These are phyloP conservation scores for Halichoerus grypus DNA, from an alignment of 2,113 vertebrate genomes.

Conservation along the genomic window DNA sequence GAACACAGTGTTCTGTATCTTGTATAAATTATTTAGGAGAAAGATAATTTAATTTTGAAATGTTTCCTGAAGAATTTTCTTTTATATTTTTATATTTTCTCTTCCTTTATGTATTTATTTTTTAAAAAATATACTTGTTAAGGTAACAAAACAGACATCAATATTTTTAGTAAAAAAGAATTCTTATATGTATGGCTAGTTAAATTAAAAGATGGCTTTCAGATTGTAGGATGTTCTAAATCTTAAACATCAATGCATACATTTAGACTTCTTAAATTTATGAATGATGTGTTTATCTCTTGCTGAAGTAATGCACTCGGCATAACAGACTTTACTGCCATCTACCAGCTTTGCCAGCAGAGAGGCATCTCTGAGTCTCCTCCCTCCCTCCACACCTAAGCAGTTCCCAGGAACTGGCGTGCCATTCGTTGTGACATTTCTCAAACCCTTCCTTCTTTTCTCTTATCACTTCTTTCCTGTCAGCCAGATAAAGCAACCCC, in stretches of 20 bases:
- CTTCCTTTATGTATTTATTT: neutral
- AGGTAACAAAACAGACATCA: neutral
- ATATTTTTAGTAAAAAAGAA: neutral
- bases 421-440: neutral
- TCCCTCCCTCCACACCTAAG: neutral
- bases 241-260: neutral
- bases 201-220: constrained; percentile 22
- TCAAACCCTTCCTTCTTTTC: neutral
- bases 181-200: neutral
- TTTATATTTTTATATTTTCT: constrained; percentile 2
- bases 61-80: constrained; percentile 27
- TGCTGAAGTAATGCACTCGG: neutral
- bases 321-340: neutral
- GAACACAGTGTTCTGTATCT: constrained; percentile 12
- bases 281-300: neutral
- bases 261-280: neutral
- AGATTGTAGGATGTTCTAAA: neutral
- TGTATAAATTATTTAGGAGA: neutral
- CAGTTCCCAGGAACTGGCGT: neutral
- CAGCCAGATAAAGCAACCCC: neutral
- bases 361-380: neutral
- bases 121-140: neutral
- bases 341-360: neutral
- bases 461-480: neutral
- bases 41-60: constrained; percentile 48